Evolutionary conservation across 2,113 vertebrate species (phyloP).

Genomic region (Rhadina sibilatrix): DNA sequence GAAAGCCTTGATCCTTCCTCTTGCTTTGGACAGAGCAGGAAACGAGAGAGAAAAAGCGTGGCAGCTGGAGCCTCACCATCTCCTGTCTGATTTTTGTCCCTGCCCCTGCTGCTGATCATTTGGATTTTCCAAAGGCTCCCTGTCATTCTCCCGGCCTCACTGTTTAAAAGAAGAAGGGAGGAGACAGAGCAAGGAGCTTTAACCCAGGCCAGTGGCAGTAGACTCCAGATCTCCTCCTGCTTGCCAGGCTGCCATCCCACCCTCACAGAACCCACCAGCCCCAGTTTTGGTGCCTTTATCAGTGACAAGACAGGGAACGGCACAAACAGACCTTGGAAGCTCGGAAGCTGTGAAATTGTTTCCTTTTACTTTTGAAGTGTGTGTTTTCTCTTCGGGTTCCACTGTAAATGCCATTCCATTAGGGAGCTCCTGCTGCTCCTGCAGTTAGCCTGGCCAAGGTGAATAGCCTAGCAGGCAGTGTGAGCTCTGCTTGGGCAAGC

Average conservation of each 20-base stretch:
- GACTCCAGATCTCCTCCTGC: neutral
- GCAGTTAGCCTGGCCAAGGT: neutral
- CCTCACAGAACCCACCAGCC: neutral
- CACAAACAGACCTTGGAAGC: neutral
- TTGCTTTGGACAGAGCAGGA: neutral
- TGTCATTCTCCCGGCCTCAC: rapidly evolving
- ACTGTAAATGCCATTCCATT: neutral
- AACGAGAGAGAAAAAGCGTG: rapidly evolving
- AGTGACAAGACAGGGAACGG: neutral
- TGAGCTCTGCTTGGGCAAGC: neutral
- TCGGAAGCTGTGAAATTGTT: neutral
- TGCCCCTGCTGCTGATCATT: neutral
- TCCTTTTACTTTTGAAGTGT: neutral
- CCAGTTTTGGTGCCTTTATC: rapidly evolving
- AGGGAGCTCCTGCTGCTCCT: neutral
- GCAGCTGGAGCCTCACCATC: neutral
- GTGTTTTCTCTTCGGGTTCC: neutral
- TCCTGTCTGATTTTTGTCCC: neutral
- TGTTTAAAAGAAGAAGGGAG: neutral
- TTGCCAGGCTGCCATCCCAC: neutral
- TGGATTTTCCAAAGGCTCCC: neutral
- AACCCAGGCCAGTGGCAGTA: no score
- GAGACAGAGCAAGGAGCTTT: neutral
- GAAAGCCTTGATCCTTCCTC: neutral
- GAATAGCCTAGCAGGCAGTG: neutral